These are phyloP conservation scores for Colossoma macropomum DNA, from an alignment of 2,113 vertebrate species.

Conservation along the genomic window DNA sequence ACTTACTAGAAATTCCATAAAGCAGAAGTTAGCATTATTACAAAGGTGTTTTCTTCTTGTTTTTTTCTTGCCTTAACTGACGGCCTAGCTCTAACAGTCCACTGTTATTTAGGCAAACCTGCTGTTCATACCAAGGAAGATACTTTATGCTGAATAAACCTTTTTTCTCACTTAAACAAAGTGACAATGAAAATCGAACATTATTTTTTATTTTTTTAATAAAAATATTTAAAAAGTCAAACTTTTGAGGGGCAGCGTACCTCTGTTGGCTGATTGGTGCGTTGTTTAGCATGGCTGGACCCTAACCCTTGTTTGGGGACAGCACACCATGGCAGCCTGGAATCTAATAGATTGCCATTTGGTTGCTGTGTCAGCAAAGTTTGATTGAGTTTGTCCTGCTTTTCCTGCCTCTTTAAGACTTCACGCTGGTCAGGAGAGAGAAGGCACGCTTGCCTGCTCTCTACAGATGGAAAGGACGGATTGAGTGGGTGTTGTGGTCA, in stretches of 20 bases:
- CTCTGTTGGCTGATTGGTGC: not conserved
- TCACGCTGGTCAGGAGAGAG: not conserved
- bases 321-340: not conserved
- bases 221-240: no score
- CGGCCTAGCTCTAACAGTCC: no score
- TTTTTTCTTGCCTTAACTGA: no score
- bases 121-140: no score
- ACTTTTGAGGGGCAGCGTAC: not conserved
- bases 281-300: not conserved
- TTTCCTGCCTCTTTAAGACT: not conserved
- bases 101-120: no score
- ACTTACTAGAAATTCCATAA: no score
- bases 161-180: no score
- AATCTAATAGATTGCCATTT: not conserved
- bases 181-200: no score
- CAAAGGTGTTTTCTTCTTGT: no score
- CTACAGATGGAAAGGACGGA: constrained; percentile 42
- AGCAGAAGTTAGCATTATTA: no score
- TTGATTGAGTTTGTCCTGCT: not conserved
- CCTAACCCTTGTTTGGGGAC: not conserved
- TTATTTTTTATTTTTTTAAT: no score
- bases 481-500: constrained; percentile 32
- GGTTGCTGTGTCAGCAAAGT: not conserved
- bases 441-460: not conserved
- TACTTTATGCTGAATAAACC: no score